Percentiles rank a stretch among this genome's conserved stretches.
These are phyloP conservation scores for Ophthalmolycus amberensis DNA, from an alignment of 2,113 vertebrate genomes.

Conservation along the genomic window DNA sequence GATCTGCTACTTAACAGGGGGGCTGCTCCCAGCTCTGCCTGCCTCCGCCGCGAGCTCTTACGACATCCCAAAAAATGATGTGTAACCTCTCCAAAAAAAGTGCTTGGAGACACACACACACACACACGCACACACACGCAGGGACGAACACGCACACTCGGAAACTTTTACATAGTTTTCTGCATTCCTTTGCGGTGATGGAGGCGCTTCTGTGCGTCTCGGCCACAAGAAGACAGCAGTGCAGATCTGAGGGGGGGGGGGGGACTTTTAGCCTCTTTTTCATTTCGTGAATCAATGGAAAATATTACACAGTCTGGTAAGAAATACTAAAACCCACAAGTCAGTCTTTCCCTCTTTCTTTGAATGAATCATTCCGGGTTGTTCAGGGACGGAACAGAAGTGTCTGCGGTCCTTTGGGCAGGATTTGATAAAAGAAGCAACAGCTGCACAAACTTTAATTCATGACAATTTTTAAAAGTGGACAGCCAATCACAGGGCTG, in stretches of 20 bases:
- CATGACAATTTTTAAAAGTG: neutral
- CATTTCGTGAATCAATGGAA: slow-evolving; percentile 53
- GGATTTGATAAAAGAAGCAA: neutral
- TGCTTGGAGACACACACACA: slow-evolving; percentile 53
- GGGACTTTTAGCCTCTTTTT: slow-evolving; percentile 18
- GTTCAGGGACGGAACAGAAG: slow-evolving; percentile 16
- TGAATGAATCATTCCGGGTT: neutral
- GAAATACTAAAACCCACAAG: slow-evolving; percentile 14
- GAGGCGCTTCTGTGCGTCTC: slow-evolving; percentile 67
- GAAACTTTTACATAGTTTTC: slow-evolving; percentile 85
- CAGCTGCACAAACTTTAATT: too few relatives aligned
- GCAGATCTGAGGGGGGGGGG: slow-evolving; percentile 24
- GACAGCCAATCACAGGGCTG: neutral
- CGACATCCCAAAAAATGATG: slow-evolving; percentile 87
- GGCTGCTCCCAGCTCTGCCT: slow-evolving; percentile 88
- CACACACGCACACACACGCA: neutral
- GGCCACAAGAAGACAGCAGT: slow-evolving; percentile 32
- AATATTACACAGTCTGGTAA: slow-evolving; percentile 49
- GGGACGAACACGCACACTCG: slow-evolving; percentile 74
- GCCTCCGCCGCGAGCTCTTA: slow-evolving; percentile 87
- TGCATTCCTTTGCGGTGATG: slow-evolving; percentile 92
- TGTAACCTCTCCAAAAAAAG: slow-evolving; percentile 63
- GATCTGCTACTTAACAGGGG: slow-evolving; percentile 93
- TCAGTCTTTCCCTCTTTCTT: slow-evolving; percentile 8
- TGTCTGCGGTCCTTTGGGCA: slow-evolving; percentile 14